Base-by-base conservation (phyloP, 1,140 invertebrate species). In the Magallana angulata region DNA sequence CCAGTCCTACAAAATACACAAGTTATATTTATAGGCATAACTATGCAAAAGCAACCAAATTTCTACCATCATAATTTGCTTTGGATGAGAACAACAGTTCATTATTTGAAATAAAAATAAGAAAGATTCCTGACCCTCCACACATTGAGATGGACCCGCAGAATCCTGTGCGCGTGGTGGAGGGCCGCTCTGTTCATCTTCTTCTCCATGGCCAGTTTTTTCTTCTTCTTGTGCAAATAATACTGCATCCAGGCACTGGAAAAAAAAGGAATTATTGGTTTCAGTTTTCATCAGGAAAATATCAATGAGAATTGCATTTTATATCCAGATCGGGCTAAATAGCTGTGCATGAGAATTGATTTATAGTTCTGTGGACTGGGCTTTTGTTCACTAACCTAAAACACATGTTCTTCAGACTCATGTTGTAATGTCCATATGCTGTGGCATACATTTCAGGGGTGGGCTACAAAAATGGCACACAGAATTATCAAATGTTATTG, bases 361-460 rank as follows among this genome's bases (percentile, higher is more conserved):
- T 48, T 48, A 48, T 48, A 48, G 36, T 48, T 48, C 36, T 48
- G 36, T 48, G 36, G 36, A 48, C 36, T 48, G 2, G 36, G 36
- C 36, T 48, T 48, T 48, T 48, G 36, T 48, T 48, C 36, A 80
- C 91, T 90, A 89, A 94, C 94, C 91, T 92, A 71, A 92, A 94
- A 57, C 92, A 92, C 90, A 93, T 91, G 57, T 85, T 90, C 59
- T 92, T 90, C n/a, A 94, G 89, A 85, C 91, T 91, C n/a, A 59
- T 89, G 87, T 94, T 94, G 87, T 94, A 94, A 86, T 94, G 92
- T 48, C 84, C 82, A 85, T 94, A 94, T 0, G 94, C 94, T 76
- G 87, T 90, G 12, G 91, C 91, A 57, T 93, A 93, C 93, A 94
- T 93, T 85, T 94, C 92, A 86, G 93, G 90, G 16, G 92, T 93